These are phyloP conservation scores for Redunca redunca DNA, from an alignment of 2,113 vertebrate genomes.

Conservation along the genomic window DNA sequence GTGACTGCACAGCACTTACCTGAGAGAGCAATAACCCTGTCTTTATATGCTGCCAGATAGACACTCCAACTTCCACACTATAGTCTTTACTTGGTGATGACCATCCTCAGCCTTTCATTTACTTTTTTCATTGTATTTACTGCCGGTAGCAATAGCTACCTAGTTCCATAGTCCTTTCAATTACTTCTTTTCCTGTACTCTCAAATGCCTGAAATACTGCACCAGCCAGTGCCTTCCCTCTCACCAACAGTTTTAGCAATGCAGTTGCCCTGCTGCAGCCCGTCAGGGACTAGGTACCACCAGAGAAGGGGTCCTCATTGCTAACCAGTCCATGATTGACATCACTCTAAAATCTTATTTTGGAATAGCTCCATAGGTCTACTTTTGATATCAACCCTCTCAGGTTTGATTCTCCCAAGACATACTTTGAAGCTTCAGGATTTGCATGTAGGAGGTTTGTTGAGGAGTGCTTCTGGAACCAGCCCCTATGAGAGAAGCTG, in stretches of 20 bases:
- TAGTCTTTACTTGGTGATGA: neutral
- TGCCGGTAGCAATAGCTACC: neutral
- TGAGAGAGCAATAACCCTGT: neutral
- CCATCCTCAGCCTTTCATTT: neutral
- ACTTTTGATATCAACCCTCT: neutral
- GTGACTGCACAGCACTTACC: neutral
- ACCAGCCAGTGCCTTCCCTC: neutral
- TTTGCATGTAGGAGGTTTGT: neutral
- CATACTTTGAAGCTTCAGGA: neutral
- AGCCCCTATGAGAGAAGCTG: neutral
- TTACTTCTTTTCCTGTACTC: neutral
- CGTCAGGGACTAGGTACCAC: neutral
- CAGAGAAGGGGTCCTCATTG: neutral
- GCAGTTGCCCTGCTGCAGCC: neutral
- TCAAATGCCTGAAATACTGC: neutral
- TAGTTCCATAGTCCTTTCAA: neutral
- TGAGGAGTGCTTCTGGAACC: neutral
- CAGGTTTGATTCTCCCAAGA: neutral
- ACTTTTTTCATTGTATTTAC: neutral
- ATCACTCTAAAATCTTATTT: neutral
- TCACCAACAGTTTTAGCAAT: neutral
- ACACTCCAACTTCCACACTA: neutral
- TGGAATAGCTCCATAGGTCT: neutral
- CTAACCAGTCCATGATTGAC: neutral
- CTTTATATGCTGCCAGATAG: neutral